phyloP scores from a whole-genome alignment of 1,140 invertebrate species.

The Metaphire vulgaris region DNA sequence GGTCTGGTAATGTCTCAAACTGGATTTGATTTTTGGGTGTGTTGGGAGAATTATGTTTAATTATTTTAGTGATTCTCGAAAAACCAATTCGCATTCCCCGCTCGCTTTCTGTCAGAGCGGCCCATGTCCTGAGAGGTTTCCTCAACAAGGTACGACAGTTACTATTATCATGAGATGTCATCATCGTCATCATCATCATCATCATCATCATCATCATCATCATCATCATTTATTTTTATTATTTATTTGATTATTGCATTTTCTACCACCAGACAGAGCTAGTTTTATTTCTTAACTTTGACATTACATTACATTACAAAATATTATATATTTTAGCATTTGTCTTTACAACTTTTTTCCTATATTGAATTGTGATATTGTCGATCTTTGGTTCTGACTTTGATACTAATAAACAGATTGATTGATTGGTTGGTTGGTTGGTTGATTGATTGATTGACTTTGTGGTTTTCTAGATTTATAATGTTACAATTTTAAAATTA shows the following conservation, averaged over 20 bases:
- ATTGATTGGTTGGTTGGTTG: too few species aligned
- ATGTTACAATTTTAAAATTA: neutral
- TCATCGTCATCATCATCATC: too few species aligned
- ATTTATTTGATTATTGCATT: neutral
- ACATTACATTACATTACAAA: neutral
- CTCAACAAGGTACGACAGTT: slow-evolving; percentile 72
- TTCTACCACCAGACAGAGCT: neutral
- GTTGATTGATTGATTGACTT: too few species aligned
- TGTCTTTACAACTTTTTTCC: too few species aligned
- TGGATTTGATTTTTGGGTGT: neutral
- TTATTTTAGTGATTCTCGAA: slow-evolving; percentile 52
- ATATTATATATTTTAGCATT: too few species aligned
- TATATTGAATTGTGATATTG: too few species aligned
- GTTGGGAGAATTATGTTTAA: too few species aligned
- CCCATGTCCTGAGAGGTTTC: slow-evolving; percentile 96
- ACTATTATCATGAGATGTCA: too few species aligned
- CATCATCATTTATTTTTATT: too few species aligned
- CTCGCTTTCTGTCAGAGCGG: slow-evolving; percentile 91
- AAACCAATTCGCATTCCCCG: slow-evolving; percentile 97
- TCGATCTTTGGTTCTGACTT: too few species aligned
- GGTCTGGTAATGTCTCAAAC: neutral
- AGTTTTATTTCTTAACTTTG: neutral
- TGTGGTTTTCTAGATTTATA: neutral
- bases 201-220: too few species aligned
- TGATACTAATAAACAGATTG: too few species aligned